A percentile compares a stretch with the other conserved stretches of the same genome.
Conservation (phyloP, 1,140 invertebrate species). For the Dreissena polymorpha region DNA sequence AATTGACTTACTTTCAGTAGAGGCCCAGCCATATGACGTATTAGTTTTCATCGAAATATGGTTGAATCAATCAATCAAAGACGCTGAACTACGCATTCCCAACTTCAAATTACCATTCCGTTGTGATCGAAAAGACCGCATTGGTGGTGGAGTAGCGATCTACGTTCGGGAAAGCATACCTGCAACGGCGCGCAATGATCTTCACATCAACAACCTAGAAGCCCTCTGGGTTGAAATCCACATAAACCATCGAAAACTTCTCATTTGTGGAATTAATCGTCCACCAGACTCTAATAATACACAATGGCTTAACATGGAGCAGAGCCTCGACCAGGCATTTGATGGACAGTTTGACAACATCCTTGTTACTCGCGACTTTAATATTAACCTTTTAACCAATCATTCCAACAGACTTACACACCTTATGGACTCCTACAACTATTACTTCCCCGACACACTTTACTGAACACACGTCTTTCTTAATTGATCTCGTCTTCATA, state of each 20-base stretch:
- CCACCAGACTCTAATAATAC: slow-evolving; percentile 22
- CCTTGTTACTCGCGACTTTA: slow-evolving; percentile 1
- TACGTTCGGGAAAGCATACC: background rate
- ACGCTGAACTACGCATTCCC: slow-evolving; percentile 12
- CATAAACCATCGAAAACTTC: background rate
- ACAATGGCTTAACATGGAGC: slow-evolving; percentile 17
- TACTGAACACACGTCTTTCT: slow-evolving; percentile 15
- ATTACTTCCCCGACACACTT: slow-evolving; percentile 32
- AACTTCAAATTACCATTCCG: slow-evolving; percentile 16
- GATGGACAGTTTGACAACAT: slow-evolving; percentile 11
- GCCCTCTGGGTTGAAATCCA: slow-evolving; percentile 28
- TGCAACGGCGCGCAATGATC: background rate
- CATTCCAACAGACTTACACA: background rate
- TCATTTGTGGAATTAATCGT: slow-evolving; percentile 12
- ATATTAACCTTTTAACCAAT: background rate
- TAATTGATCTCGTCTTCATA: slow-evolving; percentile 31
- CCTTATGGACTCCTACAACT: slow-evolving; percentile 4
- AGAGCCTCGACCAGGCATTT: slow-evolving; percentile 7
- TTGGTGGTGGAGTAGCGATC: slow-evolving; percentile 17
- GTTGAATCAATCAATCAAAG: background rate
- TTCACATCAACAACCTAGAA: background rate
- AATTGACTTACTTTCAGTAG: slow-evolving; percentile 15
- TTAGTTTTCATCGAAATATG: slow-evolving; percentile 28
- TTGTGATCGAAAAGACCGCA: slow-evolving; percentile 15
- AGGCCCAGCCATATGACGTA: slow-evolving; percentile 17